A percentile compares a stretch with the other conserved stretches of the same genome.
phyloP scores from a whole-genome alignment of 1,140 invertebrate genomes.

The Zaprionus nigranus region DNA sequence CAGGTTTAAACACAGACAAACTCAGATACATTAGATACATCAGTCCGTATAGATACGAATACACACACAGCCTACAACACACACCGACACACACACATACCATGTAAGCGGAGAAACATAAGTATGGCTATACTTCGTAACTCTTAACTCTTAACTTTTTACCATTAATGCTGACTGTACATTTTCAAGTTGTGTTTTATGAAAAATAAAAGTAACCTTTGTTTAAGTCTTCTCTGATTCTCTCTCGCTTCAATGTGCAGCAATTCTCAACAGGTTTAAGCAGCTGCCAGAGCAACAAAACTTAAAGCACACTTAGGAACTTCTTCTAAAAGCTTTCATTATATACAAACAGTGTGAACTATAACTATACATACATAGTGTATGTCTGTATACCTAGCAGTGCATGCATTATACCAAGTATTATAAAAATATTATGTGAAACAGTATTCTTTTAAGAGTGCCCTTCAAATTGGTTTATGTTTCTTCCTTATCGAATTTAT shows the following conservation, averaged over 20 bases:
- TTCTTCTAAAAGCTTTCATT: too few species aligned
- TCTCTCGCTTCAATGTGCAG: background rate
- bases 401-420: too few species aligned
- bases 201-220: constrained; percentile 58
- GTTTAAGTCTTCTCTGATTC: constrained; percentile 43
- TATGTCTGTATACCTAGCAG: too few species aligned
- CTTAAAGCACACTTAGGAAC: too few species aligned
- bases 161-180: constrained; percentile 48
- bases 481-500: too few species aligned
- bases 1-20: constrained; percentile 54
- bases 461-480: too few species aligned
- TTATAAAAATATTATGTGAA: too few species aligned
- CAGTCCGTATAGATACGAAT: background rate
- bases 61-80: constrained; percentile 32
- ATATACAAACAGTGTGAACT: too few species aligned
- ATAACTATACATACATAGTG: too few species aligned
- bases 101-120: constrained; percentile 27
- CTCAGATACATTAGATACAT: constrained; percentile 25
- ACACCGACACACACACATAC: constrained; percentile 34
- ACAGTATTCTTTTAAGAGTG: too few species aligned
- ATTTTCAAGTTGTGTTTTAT: constrained; percentile 76
- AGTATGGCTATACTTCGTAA: constrained; percentile 63
- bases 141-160: constrained; percentile 56
- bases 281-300: background rate
- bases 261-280: background rate